Evolutionary conservation across 2,797 vertebrate species (phyloP), one percentile per base, ranked within the genome.

Genomic region (Neoniphon sammara): DNA sequence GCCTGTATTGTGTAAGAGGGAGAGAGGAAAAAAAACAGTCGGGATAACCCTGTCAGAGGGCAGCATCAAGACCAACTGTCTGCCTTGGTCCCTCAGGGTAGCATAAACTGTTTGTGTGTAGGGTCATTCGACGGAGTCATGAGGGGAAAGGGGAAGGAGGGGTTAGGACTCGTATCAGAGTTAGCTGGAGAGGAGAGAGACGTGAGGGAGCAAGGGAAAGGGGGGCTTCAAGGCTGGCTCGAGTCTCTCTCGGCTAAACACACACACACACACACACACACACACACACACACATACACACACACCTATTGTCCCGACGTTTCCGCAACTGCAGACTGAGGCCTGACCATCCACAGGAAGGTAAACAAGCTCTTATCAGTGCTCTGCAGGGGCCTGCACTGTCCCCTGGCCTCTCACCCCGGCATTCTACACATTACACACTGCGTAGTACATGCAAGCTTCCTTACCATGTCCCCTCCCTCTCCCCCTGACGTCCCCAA

Each of bases 291-390:
- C 71, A 70, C 68, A 84, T 21, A 80, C 17, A 91, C 89, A 86
- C 90, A 94, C 94, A 94, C 92, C 93, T 92, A 97, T 97, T 97
- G 95, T 97, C 95, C 91, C 5, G 31, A 14, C 56, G 82, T 93
- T 96, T 97, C 96, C 95, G 94, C 92, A 70, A 80, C 93, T 85
- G 86, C 87, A 89, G 89, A 84, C 85, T 87, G 94, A 94, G 93
- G 83, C 86, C 94, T 93, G 91, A 94, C 94, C 95, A 96, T 96
- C 95, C 88, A 94, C 94, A 95, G 95, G 95, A 97, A 97, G 94
- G 95, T 95, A 96, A 96, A 96, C 95, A 96, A 94, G 86, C 25
- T 85, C 95, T 96, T 97, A 97, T 97, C 96, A 96, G 95, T 89
- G 83, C 82, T 90, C 88, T 88, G 63, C 96, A 97, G 96, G 91